These are phyloP conservation scores for Leucania comma DNA, from an alignment of 2,888 invertebrate species.

Conservation along the genomic window DNA sequence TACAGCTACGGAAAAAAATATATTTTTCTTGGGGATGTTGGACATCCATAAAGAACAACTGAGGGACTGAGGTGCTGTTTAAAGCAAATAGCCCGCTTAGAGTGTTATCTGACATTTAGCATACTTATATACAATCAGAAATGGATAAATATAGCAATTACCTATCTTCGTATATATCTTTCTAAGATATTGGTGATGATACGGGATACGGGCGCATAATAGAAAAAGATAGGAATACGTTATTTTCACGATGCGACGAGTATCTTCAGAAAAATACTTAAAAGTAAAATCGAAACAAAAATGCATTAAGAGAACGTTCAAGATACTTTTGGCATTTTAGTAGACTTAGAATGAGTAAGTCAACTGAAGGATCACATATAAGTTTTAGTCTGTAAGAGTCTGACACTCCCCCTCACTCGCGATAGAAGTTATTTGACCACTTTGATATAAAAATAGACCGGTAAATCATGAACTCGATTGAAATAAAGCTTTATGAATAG, in stretches of 20 bases:
- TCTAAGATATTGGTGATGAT: constrained; percentile 6
- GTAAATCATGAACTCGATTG: not conserved
- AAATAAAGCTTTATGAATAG: constrained; percentile 18
- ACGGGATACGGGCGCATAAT: not conserved
- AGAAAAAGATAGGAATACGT: not conserved
- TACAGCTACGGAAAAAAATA: too few species aligned
- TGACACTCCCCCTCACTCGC: too few species aligned
- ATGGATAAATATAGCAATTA: constrained; percentile 10
- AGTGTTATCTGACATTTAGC: constrained; percentile 9
- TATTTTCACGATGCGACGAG: not conserved
- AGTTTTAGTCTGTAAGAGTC: too few species aligned
- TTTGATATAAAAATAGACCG: constrained; percentile 1
- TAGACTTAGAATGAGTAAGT: too few species aligned
- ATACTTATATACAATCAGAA: constrained; percentile 2
- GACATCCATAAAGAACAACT: not conserved
- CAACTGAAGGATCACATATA: too few species aligned
- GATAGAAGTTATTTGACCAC: too few species aligned
- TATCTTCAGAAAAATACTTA: not conserved
- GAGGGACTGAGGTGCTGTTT: too few species aligned
- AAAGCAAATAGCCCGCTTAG: not conserved
- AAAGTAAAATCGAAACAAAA: not conserved
- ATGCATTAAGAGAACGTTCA: not conserved
- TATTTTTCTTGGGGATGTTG: not conserved
- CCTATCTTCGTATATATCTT: constrained; percentile 6
- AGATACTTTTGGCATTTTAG: not conserved